These are phyloP conservation scores for Acrossocheilus wenchowensis DNA, from an alignment of 2,797 vertebrate species.

Conservation along the genomic window DNA sequence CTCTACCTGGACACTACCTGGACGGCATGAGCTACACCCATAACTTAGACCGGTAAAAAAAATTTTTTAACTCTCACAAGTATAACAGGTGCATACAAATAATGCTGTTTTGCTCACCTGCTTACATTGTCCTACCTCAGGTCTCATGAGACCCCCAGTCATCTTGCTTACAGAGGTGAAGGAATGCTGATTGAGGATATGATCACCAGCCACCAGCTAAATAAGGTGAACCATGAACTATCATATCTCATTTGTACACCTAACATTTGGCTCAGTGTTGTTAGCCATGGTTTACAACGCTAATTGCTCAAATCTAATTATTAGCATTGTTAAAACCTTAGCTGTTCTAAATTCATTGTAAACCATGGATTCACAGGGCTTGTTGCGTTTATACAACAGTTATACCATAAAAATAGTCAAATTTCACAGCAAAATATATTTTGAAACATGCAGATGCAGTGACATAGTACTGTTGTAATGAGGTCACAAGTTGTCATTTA, in stretches of 20 bases:
- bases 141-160: slow-evolving; percentile 85
- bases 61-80: neutral
- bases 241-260: neutral
- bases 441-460: neutral
- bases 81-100: neutral
- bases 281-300: neutral
- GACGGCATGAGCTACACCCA: slow-evolving; percentile 94
- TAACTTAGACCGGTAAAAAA: slow-evolving; percentile 90
- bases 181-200: slow-evolving; percentile 92
- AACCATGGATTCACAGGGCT: neutral
- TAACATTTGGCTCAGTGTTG: neutral
- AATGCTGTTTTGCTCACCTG: slow-evolving; percentile 1
- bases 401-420: neutral
- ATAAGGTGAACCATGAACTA: slow-evolving; percentile 66
- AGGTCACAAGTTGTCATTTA: neutral
- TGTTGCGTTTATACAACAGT: neutral
- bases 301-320: neutral
- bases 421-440: neutral
- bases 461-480: neutral
- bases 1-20: slow-evolving; percentile 92
- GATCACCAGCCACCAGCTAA: slow-evolving; percentile 86
- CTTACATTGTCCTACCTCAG: slow-evolving; percentile 75
- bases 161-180: slow-evolving; percentile 87
- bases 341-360: neutral
- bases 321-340: neutral